Conservation (phyloP, 1,140 invertebrate species). For the Heliconius eleuchia region DNA sequence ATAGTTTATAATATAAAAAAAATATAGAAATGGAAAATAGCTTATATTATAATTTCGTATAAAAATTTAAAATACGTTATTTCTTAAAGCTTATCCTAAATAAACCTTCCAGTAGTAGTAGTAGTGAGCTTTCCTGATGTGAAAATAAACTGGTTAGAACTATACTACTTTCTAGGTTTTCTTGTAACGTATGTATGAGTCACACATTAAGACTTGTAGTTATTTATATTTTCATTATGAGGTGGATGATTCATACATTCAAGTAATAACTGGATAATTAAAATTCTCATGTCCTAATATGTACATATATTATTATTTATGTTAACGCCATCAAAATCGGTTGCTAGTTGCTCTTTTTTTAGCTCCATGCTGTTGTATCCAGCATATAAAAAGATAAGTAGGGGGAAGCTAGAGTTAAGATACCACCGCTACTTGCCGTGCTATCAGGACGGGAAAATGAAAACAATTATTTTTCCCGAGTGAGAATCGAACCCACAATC, state of each 20-base stretch:
- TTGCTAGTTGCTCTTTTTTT: not conserved
- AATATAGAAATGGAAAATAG: not conserved
- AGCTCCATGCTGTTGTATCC: no score
- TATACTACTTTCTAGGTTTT: not conserved
- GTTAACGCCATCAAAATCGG: not conserved
- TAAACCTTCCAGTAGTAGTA: not conserved
- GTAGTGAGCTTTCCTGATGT: not conserved
- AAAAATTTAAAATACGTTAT: not conserved
- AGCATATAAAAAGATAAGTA: no score
- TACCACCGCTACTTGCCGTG: no score
- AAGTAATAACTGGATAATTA: not conserved
- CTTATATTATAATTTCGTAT: not conserved
- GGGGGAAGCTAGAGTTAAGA: no score
- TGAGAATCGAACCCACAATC: no score
- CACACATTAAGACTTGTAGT: not conserved
- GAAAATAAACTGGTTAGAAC: not conserved
- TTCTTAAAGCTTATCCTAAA: not conserved
- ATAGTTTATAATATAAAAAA: not conserved
- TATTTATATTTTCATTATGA: not conserved
- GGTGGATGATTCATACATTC: not conserved
- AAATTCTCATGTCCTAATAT: not conserved
- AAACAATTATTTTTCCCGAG: no score
- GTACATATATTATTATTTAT: not conserved
- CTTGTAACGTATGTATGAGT: not conserved
- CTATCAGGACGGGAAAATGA: no score